These are phyloP conservation scores for Drosophila sucinea DNA, from an alignment of 1,140 invertebrate species.

Conservation along the genomic window DNA sequence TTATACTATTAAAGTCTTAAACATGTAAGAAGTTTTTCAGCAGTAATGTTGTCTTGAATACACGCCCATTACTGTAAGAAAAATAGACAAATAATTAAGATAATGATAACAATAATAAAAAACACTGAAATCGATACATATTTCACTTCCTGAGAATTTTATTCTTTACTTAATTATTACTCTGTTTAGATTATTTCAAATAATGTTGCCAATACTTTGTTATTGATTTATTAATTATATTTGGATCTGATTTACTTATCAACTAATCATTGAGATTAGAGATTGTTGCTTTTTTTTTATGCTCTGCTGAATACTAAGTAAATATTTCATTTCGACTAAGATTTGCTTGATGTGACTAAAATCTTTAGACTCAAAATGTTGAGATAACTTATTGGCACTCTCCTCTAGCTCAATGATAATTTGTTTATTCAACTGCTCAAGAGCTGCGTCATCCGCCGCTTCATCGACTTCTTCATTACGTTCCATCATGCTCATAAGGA, in stretches of 20 bases:
- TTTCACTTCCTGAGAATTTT: too few species aligned
- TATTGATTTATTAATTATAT: not conserved
- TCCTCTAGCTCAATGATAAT: slow-evolving; percentile 85
- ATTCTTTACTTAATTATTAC: too few species aligned
- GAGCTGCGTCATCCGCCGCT: slow-evolving; percentile 85
- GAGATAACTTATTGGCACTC: slow-evolving; percentile 85
- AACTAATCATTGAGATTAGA: slow-evolving; percentile 32
- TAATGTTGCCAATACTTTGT: too few species aligned
- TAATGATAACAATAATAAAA: too few species aligned
- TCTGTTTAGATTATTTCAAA: too few species aligned
- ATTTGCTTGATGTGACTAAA: slow-evolving; percentile 86
- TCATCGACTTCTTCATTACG: slow-evolving; percentile 92
- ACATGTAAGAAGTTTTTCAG: too few species aligned
- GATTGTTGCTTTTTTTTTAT: slow-evolving; percentile 86
- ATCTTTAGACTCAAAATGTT: slow-evolving; percentile 86
- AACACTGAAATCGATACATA: too few species aligned
- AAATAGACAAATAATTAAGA: too few species aligned
- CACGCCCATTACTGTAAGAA: too few species aligned
- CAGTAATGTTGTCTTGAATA: too few species aligned
- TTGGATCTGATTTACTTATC: slow-evolving; percentile 31
- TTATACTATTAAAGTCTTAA: too few species aligned
- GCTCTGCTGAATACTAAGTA: slow-evolving; percentile 89
- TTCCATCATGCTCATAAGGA: slow-evolving; percentile 94
- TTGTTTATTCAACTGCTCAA: slow-evolving; percentile 86
- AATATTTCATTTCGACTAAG: slow-evolving; percentile 92